Base-by-base conservation (phyloP, 2,797 vertebrate species). In the Rhincodon typus region DNA sequence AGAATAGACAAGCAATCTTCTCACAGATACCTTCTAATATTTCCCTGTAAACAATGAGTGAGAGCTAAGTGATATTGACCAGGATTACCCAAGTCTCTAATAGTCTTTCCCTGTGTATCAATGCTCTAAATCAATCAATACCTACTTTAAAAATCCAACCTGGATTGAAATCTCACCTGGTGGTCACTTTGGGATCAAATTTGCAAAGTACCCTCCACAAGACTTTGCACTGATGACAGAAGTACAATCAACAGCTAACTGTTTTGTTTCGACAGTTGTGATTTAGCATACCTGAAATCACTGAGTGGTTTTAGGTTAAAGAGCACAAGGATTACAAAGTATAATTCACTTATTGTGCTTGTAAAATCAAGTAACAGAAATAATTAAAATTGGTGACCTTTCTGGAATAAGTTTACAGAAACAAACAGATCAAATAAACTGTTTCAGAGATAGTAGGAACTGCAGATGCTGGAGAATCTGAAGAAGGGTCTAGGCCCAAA, bases 291-390 rank as follows among this genome's bases (percentile, higher is more conserved):
- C 97, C 97, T 96, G 15, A 96, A 96, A 96, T 0, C 96, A 96
- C 96, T 97, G 96, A 97, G 96, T 97, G 96, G 97, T 95, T 96
- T 96, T 96, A 88, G 97, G 97, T 97, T 97, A 98, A 97, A 98
- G 97, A 97, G 97, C 97, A 97, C 96, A 96, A 97, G 97, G 97
- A 96, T 97, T 97, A 96, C 97, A 97, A 96, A 96, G 97, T 96
- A 96, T 96, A 97, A 97, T 97, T 97, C 98, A 97, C 98, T 98
- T 97, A 97, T 96, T 97, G 98, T 98, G 98, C 97, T 97, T 96
- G 97, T 97, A 98, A 97, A 96, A 96, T 96, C 96, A 97, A 96
- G 97, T 27, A 57, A n/a, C 4, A 34, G 94, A 70, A 70, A 95
- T 77, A 46, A 27, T 57, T 77, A 53, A 57, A 77, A 77, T 77